phyloP scores from a whole-genome alignment of 2,113 vertebrate species.

The Pachypanchax playfairii region DNA sequence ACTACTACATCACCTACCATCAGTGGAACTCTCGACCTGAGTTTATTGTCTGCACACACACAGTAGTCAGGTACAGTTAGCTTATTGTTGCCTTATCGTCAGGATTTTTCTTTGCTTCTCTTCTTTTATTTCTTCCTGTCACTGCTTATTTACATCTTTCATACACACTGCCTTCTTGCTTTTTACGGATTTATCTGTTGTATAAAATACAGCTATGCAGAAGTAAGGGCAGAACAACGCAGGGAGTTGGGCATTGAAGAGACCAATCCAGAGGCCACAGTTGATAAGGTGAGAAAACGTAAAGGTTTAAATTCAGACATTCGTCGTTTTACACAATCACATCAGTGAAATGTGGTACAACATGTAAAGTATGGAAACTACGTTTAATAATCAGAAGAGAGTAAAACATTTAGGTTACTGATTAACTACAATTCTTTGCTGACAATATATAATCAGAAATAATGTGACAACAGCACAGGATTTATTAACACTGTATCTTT shows the following conservation, averaged over 20 bases:
- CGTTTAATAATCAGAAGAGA: neutral
- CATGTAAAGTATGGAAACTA: neutral
- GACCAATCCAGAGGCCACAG: slow-evolving; percentile 85
- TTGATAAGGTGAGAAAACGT: slow-evolving; percentile 86
- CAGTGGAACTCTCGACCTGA: slow-evolving; percentile 99
- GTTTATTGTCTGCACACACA: slow-evolving; percentile 98
- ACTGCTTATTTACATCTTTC: neutral
- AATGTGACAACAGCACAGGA: too few species aligned
- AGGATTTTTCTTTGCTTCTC: neutral
- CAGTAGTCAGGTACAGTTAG: slow-evolving; percentile 91
- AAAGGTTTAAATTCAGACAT: neutral
- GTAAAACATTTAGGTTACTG: neutral
- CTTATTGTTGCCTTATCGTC: neutral
- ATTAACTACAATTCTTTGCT: neutral
- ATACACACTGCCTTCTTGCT: neutral
- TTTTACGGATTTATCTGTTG: neutral
- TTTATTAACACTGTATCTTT: too few species aligned
- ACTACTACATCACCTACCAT: slow-evolving; percentile 98
- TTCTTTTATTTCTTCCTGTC: neutral
- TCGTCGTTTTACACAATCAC: neutral
- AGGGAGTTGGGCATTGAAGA: slow-evolving; percentile 95
- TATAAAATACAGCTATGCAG: slow-evolving; percentile 87
- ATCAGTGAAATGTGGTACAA: neutral
- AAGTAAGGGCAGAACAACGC: slow-evolving; percentile 93
- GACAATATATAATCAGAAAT: too few species aligned